Percentiles rank a stretch among this genome's conserved stretches.
Evolutionary conservation across 2,888 invertebrate genomes (phyloP).

Genomic region (Orchestes rusci): DNA sequence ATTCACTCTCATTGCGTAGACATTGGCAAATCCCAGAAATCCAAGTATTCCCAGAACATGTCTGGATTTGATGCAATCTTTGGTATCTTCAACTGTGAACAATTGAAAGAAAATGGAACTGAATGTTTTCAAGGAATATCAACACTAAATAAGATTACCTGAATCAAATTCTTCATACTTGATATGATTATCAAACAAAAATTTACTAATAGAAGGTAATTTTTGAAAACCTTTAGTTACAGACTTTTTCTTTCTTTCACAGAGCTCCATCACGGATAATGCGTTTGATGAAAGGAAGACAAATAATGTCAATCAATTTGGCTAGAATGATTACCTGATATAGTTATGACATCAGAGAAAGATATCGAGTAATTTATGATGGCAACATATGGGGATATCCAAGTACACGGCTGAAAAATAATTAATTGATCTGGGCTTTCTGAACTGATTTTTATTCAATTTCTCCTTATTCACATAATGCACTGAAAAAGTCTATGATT

Average conservation of each 20-base stretch:
- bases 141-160: slow-evolving; percentile 8
- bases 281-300: too few species aligned
- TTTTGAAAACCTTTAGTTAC: slow-evolving; percentile 11
- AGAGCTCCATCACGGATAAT: too few species aligned
- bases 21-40: slow-evolving; percentile 81
- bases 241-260: slow-evolving; percentile 5
- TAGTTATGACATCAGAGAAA: too few species aligned
- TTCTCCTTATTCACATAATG: too few species aligned
- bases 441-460: too few species aligned
- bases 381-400: neutral
- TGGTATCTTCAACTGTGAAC: slow-evolving; percentile 53
- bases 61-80: slow-evolving; percentile 63
- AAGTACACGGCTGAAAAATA: neutral
- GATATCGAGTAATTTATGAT: neutral
- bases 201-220: slow-evolving; percentile 14
- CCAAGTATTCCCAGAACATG: slow-evolving; percentile 76
- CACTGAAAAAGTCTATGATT: too few species aligned
- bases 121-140: too few species aligned
- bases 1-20: slow-evolving; percentile 86
- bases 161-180: slow-evolving; percentile 11
- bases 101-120: too few species aligned
- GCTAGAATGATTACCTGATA: too few species aligned
- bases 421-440: too few species aligned
- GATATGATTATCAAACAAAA: slow-evolving; percentile 15
- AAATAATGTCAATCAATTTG: too few species aligned